A percentile compares a stretch with the other conserved stretches of the same genome.
These are phyloP conservation scores for Scolopax mira DNA, from an alignment of 2,113 vertebrate species.

Conservation along the genomic window DNA sequence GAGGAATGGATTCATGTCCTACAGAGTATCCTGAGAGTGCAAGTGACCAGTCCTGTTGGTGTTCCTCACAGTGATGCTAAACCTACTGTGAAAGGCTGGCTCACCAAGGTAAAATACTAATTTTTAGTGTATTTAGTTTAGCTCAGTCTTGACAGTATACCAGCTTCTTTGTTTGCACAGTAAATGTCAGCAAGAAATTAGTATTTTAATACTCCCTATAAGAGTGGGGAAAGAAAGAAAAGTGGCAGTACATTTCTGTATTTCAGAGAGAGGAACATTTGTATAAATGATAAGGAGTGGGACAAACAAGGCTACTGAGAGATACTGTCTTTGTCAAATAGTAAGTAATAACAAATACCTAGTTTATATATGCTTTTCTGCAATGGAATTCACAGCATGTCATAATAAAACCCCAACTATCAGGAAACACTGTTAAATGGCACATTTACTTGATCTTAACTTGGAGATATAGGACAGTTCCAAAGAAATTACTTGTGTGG, in stretches of 20 bases:
- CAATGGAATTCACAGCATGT: neutral
- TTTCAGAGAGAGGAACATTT: neutral
- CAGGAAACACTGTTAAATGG: neutral
- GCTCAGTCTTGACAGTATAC: neutral
- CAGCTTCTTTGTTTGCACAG: neutral
- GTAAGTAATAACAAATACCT: neutral
- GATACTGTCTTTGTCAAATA: neutral
- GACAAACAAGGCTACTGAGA: neutral
- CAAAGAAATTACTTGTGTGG: neutral
- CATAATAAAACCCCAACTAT: neutral
- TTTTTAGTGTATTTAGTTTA: neutral
- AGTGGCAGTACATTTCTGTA: neutral
- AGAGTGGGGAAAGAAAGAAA: neutral
- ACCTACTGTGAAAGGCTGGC: constrained; percentile 84
- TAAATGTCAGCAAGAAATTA: neutral
- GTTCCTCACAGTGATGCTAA: constrained; percentile 74
- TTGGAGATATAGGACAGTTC: neutral
- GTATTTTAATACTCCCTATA: neutral
- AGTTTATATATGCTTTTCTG: neutral
- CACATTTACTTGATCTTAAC: neutral
- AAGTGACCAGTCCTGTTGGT: constrained; percentile 74
- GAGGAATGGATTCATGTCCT: constrained; percentile 91
- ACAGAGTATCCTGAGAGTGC: constrained; percentile 86
- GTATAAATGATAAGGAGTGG: neutral
- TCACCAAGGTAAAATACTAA: constrained; percentile 81